phyloP scores from a whole-genome alignment of 64 coral and sea anemone species.

The Pachyseris speciosa region DNA sequence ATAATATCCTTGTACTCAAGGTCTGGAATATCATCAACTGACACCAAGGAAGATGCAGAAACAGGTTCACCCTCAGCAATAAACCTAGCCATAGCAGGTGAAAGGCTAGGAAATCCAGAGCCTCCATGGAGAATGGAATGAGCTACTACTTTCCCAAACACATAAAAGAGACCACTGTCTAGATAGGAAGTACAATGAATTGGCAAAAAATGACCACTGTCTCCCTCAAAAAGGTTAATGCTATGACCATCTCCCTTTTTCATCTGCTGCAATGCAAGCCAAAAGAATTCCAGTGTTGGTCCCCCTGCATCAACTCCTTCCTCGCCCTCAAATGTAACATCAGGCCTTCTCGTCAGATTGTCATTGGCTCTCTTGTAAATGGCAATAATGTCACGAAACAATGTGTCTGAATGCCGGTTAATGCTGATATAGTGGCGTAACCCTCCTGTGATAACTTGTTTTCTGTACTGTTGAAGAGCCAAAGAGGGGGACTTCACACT shows the following conservation, averaged over 20 bases:
- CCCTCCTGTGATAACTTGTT: too few relatives aligned
- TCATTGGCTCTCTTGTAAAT: too few relatives aligned
- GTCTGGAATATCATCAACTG: slow-evolving; percentile 62
- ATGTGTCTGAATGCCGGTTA: too few relatives aligned
- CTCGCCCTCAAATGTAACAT: slow-evolving; percentile 24
- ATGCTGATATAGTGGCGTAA: too few relatives aligned
- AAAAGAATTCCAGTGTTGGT: slow-evolving; percentile 13
- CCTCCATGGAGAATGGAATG: slow-evolving; percentile 58
- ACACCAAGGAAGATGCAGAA: background rate
- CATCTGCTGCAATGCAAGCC: background rate
- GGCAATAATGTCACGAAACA: too few relatives aligned
- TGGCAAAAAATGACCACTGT: slow-evolving; percentile 24
- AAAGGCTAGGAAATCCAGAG: slow-evolving; percentile 30
- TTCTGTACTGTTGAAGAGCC: too few relatives aligned
- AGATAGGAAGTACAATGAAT: slow-evolving; percentile 4
- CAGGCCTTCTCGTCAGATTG: background rate
- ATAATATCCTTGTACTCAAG: background rate
- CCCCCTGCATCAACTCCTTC: slow-evolving; percentile 28
- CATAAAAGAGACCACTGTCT: slow-evolving; percentile 24
- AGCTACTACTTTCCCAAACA: slow-evolving; percentile 48
- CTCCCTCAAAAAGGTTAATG: slow-evolving; percentile 21
- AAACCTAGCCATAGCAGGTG: background rate
- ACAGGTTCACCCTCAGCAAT: slow-evolving; percentile 19
- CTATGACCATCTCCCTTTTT: background rate
- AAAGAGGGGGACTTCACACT: too few relatives aligned